Evolutionary conservation across 2,888 invertebrate species (phyloP).

Genomic region (Xylophagus ater): DNA sequence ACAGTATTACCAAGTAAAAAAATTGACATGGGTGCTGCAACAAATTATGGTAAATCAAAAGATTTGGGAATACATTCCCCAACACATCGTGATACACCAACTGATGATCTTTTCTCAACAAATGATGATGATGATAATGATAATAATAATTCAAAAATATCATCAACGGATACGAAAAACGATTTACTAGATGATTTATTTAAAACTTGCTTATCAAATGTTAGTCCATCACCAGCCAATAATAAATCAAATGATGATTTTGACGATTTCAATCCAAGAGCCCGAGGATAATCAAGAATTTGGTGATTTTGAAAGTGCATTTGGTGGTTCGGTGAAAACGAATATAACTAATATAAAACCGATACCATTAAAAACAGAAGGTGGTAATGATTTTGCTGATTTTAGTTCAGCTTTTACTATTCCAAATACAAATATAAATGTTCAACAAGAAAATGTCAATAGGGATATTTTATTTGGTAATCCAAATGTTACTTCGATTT

Average conservation of each 20-base stretch:
- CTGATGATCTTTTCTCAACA: constrained; percentile 28
- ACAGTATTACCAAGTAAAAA: constrained; percentile 40
- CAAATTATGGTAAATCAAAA: constrained; percentile 49
- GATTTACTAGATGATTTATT: constrained; percentile 47
- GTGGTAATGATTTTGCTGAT: constrained; percentile 59
- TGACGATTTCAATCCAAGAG: constrained; percentile 39
- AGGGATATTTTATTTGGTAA: constrained; percentile 15
- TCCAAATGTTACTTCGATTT: constrained; percentile 23
- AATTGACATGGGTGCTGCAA: constrained; percentile 56
- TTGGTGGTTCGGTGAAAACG: too few species aligned
- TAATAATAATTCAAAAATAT: too few species aligned
- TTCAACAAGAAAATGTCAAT: too few species aligned
- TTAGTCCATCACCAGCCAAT: constrained; percentile 25
- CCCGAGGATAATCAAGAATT: constrained; percentile 50
- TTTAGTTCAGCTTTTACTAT: constrained; percentile 60
- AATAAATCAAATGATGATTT: constrained; percentile 50
- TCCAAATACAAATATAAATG: too few species aligned
- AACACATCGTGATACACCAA: constrained; percentile 38
- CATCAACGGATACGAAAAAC: too few species aligned
- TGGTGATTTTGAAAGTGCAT: constrained; percentile 67
- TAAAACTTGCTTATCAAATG: constrained; percentile 41
- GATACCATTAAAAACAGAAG: constrained; percentile 22
- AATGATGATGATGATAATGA: constrained; percentile 25
- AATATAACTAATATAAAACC: too few species aligned
- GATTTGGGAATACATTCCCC: constrained; percentile 35